Conservation (phyloP, 2,888 invertebrate genomes). For the Drosophila demipolita region DNA sequence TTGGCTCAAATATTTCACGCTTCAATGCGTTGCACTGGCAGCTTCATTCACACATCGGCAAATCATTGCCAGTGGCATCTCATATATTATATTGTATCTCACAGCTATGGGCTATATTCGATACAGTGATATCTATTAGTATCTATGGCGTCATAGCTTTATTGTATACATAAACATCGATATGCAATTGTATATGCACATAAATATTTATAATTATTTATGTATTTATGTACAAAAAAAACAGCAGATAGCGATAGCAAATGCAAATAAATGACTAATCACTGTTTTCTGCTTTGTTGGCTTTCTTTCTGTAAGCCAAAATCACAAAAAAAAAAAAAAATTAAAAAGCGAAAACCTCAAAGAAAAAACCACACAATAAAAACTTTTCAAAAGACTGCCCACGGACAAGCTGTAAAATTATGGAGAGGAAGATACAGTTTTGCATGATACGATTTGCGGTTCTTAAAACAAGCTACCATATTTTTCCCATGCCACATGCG, state of each 20-base stretch:
- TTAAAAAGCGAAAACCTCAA: slow-evolving; percentile 30
- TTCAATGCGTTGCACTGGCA: slow-evolving; percentile 59
- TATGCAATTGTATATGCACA: slow-evolving; percentile 2
- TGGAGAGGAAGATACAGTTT: slow-evolving; percentile 27
- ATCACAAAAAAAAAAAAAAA: slow-evolving; percentile 34
- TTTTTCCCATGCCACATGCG: slow-evolving; percentile 47
- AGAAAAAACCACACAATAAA: slow-evolving; percentile 48
- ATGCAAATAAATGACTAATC: slow-evolving; percentile 65
- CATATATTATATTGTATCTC: slow-evolving; percentile 49
- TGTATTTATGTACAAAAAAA: slow-evolving; percentile 19
- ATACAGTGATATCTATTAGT: slow-evolving; percentile 13
- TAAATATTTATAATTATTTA: slow-evolving; percentile 13
- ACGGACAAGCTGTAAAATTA: slow-evolving; percentile 28
- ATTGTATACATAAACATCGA: slow-evolving; percentile 13
- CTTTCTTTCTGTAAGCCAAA: slow-evolving; percentile 20
- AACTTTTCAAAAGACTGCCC: slow-evolving; percentile 56
- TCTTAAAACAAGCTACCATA: slow-evolving; percentile 21
- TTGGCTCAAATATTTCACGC: slow-evolving; percentile 57
- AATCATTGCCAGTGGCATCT: slow-evolving; percentile 24
- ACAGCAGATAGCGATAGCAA: slow-evolving; percentile 39
- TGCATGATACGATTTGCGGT: slow-evolving; percentile 25
- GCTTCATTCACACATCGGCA: slow-evolving; percentile 25
- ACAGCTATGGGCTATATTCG: slow-evolving; percentile 42
- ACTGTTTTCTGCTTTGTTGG: slow-evolving; percentile 26
- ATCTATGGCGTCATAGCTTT: slow-evolving; percentile 48